Evolutionary conservation across 1,140 invertebrate species (phyloP), one percentile per base, ranked within the genome.

Genomic region (Temnothorax curvispinosus): DNA sequence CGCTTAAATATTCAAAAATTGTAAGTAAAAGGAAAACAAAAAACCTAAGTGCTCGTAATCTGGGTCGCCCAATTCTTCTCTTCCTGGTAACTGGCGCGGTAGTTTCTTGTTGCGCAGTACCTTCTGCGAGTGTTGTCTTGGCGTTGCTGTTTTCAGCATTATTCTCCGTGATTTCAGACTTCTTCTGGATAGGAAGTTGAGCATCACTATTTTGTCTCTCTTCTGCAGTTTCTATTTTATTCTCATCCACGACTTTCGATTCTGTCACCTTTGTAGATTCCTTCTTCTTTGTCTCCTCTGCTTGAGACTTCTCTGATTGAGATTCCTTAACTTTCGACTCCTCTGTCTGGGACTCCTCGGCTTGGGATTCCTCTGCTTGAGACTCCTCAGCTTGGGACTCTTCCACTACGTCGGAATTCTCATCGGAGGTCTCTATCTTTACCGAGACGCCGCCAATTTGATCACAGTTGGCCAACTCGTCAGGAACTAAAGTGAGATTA

Each of bases 391-490:
- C 80, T 86, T 94, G 93, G 3, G 92, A 93, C 78, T 95, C 94
- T 32, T 94, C 93, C 15, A 87, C 64, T 9, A 41, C 47, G 75
- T 94, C 93, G 5, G 87, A 93, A 84, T 92, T 89, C 52, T 95
- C 94, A 60, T 95, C 94, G 2, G 91, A 93, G 72, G 90, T 93
- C 75, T 95, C 94, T 69, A 95, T 94, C 62, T 95, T 95, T 0
- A 95, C 95, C 4, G 94, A 95, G 44, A 95, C 94, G 21, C 94
- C 95, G 9, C 94, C 92, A 76, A 95, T 94, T 56, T 93, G 91
- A 91, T 95, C 93, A 80, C 94, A 95, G 80, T 95, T 94, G 13
- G 38, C 89, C 7, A 95, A 64, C 74, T 95, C 94, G 75, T 95
- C 94, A 9, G 95, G 94, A 11, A 94, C 94, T 32, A 94, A 74